Evolutionary conservation across 2,797 vertebrate species (phyloP).

Genomic region (Darevskia mixta): DNA sequence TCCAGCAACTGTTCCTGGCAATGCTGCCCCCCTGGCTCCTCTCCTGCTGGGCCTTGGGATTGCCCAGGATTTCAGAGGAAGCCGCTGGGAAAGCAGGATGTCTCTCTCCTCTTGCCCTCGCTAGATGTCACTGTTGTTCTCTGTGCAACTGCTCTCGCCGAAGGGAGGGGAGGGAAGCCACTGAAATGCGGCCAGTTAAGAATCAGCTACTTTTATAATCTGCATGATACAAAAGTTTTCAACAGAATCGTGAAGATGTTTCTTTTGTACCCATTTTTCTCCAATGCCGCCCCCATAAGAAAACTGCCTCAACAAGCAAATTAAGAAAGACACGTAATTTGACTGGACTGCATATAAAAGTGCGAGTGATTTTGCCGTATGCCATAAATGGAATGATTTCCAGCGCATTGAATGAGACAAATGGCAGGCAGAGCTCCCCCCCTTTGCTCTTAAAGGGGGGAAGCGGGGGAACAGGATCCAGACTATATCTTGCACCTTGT

Average conservation of each 20-base stretch:
- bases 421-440: not conserved
- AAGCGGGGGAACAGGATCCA: not conserved
- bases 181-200: not conserved
- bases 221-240: not conserved
- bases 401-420: not conserved
- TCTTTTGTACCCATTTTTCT: not conserved
- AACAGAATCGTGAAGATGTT: not conserved
- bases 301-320: not conserved
- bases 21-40: not conserved
- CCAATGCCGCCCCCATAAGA: not conserved
- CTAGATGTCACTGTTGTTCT: constrained; percentile 64
- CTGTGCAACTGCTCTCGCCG: constrained; percentile 22
- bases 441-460: not conserved
- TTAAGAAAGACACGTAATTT: not conserved
- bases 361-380: not conserved
- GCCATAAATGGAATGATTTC: not conserved
- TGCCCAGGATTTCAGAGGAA: not conserved
- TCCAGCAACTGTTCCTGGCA: not conserved
- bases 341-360: not conserved
- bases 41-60: not conserved
- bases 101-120: constrained; percentile 21
- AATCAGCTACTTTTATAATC: not conserved
- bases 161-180: not conserved
- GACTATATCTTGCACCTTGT: not conserved
- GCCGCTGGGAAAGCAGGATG: not conserved